phyloP scores from a whole-genome alignment of 2,113 vertebrate genomes.

The Electrona antarctica region DNA sequence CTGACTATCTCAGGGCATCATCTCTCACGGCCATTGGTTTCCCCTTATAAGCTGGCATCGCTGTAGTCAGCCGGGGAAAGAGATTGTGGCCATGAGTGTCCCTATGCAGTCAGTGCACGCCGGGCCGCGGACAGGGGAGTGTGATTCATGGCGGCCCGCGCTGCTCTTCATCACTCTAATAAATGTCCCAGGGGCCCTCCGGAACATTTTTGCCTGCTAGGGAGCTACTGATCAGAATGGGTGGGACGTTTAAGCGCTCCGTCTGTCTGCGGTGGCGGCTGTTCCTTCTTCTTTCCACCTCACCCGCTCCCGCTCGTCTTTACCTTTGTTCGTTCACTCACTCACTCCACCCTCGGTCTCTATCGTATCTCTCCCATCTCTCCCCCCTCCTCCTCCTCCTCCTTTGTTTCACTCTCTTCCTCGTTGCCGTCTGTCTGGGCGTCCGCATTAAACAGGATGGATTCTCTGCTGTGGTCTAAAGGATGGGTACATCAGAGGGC shows the following conservation, averaged over 20 bases:
- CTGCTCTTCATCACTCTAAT: constrained; percentile 76
- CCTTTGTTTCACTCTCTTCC: constrained; percentile 54
- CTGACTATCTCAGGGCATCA: constrained; percentile 13
- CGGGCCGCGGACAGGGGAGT: constrained; percentile 48
- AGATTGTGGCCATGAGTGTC: constrained; percentile 54
- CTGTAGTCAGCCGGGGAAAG: constrained; percentile 43
- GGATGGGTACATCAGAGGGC: constrained; percentile 75
- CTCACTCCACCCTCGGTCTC: constrained; percentile 12
- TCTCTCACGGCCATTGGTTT: constrained; percentile 20
- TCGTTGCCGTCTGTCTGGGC: constrained; percentile 53
- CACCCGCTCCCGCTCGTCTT: constrained; percentile 57
- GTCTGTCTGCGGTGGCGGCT: constrained; percentile 39
- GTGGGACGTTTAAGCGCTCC: constrained; percentile 61
- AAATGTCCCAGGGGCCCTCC: constrained; percentile 62
- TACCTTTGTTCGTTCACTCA: neutral
- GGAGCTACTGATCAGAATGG: constrained; percentile 68
- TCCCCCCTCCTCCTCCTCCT: constrained; percentile 11
- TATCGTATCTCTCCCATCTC: constrained; percentile 20
- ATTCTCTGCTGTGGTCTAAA: constrained; percentile 72
- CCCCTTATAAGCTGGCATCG: constrained; percentile 3
- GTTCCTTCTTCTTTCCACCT: constrained; percentile 45
- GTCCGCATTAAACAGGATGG: constrained; percentile 75
- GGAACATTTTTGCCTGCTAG: constrained; percentile 67
- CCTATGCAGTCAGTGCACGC: constrained; percentile 54
- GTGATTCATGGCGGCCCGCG: constrained; percentile 71